Base-by-base conservation (phyloP, 2,113 vertebrate genomes). In the Thalassarche chlororhynchos region DNA sequence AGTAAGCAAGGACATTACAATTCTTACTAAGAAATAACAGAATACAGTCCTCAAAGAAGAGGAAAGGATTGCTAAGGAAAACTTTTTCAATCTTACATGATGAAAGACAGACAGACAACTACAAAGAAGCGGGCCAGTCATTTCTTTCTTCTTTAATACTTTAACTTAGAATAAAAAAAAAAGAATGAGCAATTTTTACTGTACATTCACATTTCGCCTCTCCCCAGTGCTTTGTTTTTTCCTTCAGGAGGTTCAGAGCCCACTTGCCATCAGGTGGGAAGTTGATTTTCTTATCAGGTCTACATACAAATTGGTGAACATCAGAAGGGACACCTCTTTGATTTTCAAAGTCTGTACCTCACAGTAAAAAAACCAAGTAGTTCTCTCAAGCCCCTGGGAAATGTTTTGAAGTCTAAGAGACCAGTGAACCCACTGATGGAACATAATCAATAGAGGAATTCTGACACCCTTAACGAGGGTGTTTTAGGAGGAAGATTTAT, bases 131-230 rank as follows among this genome's bases (percentile, higher is more conserved):
- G 1, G 24, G 40, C 17, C 51, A 87, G 28, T 65, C 0, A 42
- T 46, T 74, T 81, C 36, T 57, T 86, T 51, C 55, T 83, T 71
- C 87, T 97, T 97, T 95, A 97, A 95, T 96, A 90, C 44, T 84
- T 93, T 64, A 76, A n/a, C 40, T 85, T 57, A 58, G 14, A 82
- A 74, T 75, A 17, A 36, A 49, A 85, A 82, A 81, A 64, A 65
- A 47, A 55, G 21, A 47, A 25, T 5, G 13, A 83, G 23, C 21
- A 52, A 9, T 38, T 90, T 89, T 71, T 65, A 64, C 51, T 62
- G 57, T 93, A 96, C 64, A 96, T 70, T 92, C 70, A 93, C 62
- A 92, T 76, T 95, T 91, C 46, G 76, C 38, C 69, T 92, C 36
- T 79, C 24, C 40, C 55, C 76, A 47, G 3, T 21, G 18, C 23